Base-by-base conservation (phyloP, 2,797 vertebrate genomes). In the Vultur gryphus region DNA sequence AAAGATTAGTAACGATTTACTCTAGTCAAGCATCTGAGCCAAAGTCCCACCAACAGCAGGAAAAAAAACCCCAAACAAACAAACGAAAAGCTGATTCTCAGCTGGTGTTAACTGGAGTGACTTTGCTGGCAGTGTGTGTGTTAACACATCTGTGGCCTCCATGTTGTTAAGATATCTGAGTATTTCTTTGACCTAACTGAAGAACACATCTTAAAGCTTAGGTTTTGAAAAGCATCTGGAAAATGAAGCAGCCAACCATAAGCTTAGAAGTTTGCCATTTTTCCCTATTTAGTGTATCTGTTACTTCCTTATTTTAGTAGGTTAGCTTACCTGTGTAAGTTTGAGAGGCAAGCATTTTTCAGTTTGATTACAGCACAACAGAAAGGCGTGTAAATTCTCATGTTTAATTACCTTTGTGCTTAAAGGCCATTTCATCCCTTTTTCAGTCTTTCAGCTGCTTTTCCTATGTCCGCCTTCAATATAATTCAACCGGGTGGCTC, bases 1-100 rank as follows among this genome's bases (percentile, higher is more conserved):
- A 94, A 90, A 87, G n/a, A 82, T 90, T 90, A 72, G n/a, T 39
- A 67, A 84, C 13, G 3, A 90, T 85, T 92, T 96, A 72, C 55
- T 82, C 58, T 76, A 16, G 83, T 87, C 73, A 79, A 72, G 33
- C 51, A 90, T 70, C 58, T 72, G 31, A 86, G n/a, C 59, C 37
- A 9, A 86, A 80, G 58, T 64, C 48, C 44, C 37, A 79, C 31
- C 62, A 87, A 76, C 33, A 72, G 48, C 69, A 35, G 57, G 41
- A 24, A 55, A 55, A 70, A 25, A 25, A 24, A 12, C 10, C 37
- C 37, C 37, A 19, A 28, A 11, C 10, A 8, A 43, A 20, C 13
- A 41, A 89, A 28, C 4, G 18, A 29, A 86, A 77, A 76, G n/a
- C 41, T 90, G 57, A 81, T 88, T 93, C 46, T 95, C 70, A 84